Percentiles rank a stretch among this genome's conserved stretches.
Conservation (phyloP, 2,888 invertebrate genomes). For the Ophioninae sp. region DNA sequence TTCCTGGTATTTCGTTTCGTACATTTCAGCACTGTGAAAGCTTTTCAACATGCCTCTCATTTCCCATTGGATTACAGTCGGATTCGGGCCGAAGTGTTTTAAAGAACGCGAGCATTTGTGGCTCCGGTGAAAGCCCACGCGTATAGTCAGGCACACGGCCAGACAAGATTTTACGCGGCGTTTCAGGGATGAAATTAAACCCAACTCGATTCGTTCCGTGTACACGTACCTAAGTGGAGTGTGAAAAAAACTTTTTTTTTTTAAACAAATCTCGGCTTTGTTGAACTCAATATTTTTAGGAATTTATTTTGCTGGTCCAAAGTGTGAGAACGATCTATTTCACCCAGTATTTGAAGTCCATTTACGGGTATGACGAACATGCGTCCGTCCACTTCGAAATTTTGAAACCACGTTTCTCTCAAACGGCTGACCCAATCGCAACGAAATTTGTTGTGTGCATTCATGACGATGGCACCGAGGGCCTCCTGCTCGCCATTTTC, state of each 20-base stretch:
- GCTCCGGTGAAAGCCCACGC: slow-evolving; percentile 21
- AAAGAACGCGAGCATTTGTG: slow-evolving; percentile 32
- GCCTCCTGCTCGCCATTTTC: too few relatives aligned
- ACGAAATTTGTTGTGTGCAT: too few relatives aligned
- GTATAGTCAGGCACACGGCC: slow-evolving; percentile 26
- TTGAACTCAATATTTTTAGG: too few relatives aligned
- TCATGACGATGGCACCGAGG: too few relatives aligned
- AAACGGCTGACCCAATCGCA: too few relatives aligned
- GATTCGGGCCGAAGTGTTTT: not conserved
- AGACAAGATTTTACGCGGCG: slow-evolving; percentile 47
- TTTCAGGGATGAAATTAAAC: slow-evolving; percentile 53
- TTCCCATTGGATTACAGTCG: slow-evolving; percentile 23
- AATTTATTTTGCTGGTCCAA: not conserved
- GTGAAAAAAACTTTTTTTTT: not conserved
- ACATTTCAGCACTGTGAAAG: not conserved
- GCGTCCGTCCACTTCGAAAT: too few relatives aligned
- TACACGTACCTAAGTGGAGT: not conserved
- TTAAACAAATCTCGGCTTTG: not conserved
- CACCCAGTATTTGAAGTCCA: too few relatives aligned
- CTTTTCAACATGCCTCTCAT: slow-evolving; percentile 1
- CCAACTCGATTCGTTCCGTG: not conserved
- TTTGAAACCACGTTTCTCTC: too few relatives aligned
- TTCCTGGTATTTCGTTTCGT: not conserved
- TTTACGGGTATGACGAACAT: too few relatives aligned
- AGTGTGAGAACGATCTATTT: too few relatives aligned